Conservation (phyloP, 2,888 invertebrate genomes). For the Hemistola chrysoprasaria region DNA sequence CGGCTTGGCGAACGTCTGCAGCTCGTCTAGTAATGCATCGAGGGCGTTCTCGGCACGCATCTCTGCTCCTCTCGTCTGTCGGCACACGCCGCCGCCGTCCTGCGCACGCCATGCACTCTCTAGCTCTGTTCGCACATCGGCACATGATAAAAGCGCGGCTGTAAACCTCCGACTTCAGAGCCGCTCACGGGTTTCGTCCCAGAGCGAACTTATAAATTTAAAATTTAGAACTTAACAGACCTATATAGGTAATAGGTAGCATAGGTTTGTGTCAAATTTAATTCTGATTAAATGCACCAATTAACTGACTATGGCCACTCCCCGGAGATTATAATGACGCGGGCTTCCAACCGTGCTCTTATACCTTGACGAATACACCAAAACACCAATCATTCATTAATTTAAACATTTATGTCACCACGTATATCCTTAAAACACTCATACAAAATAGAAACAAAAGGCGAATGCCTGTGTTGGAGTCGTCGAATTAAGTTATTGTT, state of each 20-base stretch:
- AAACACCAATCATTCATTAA: conserved; percentile 65
- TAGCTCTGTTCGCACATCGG: conserved; percentile 52
- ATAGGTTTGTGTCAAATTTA: too few relatives aligned
- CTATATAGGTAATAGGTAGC: too few relatives aligned
- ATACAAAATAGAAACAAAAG: conserved; percentile 61
- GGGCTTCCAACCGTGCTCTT: conserved; percentile 60
- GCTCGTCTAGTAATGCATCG: conserved; percentile 97
- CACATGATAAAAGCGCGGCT: conserved; percentile 58
- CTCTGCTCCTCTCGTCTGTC: conserved; percentile 59
- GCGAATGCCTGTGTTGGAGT: conserved; percentile 53
- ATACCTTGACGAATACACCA: conserved; percentile 45
- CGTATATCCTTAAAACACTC: conserved; percentile 56
- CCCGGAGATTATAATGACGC: background rate
- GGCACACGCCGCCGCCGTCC: conserved; percentile 59
- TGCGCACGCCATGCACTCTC: conserved; percentile 72
- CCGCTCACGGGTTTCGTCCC: too few relatives aligned
- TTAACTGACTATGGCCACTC: too few relatives aligned
- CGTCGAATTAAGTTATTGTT: conserved; percentile 32
- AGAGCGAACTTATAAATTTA: too few relatives aligned
- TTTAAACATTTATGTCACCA: conserved; percentile 28
- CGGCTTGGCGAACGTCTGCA: conserved; percentile 94
- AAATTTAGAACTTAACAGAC: too few relatives aligned
- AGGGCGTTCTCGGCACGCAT: conserved; percentile 96
- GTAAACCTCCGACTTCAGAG: conserved; percentile 37
- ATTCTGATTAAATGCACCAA: too few relatives aligned